Evolutionary conservation across 2,888 invertebrate species (phyloP), one percentile per base, ranked within the genome.

Genomic region (Physocephala rufipes): DNA sequence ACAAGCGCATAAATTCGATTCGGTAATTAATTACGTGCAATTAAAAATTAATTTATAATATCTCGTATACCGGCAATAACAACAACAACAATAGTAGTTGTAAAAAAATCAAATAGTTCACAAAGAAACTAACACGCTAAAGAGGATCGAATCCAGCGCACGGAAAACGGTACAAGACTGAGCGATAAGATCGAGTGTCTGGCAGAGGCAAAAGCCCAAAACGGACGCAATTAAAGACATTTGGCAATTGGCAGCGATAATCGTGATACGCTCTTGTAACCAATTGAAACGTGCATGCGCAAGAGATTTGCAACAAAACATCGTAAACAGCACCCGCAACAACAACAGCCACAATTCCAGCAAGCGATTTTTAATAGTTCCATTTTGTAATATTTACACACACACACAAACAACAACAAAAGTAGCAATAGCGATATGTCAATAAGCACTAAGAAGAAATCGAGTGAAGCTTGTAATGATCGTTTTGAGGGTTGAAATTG

Each of bases 1-100:
- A n/a, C 28, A 53, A 72, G 72, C 69, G 72, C 68, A 71, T 69
- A 65, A 68, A 72, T 72, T 72, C 72, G 72, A 72, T 69, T 64
- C 69, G 72, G 72, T 61, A 72, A 72, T 72, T 69, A 72, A 72
- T 72, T 72, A 72, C 72, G 58, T 65, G 69, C 65, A 72, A 72
- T 72, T 72, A 72, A 69, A 72, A 72, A 62, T 67, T 51, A 71
- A 16, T 28, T 58, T 58, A 58, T 58, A 4, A 53, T 53, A 69
- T 68, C 68, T 67, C 68, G 67, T 58, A 59, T 71, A 71, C 58
- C 58, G 30, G 36, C 30, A 69, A 47, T 16, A 66, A 47, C 47
- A 36, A 55, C 16, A 43, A 67, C 47, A 16, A 15, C 59, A 67
- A 26, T n/a, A n/a, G n/a, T 62, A 62, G n/a, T n/a, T n/a, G n/a